Evolutionary conservation across 2,113 vertebrate genomes (phyloP).

Genomic region (Corythaixoides concolor): DNA sequence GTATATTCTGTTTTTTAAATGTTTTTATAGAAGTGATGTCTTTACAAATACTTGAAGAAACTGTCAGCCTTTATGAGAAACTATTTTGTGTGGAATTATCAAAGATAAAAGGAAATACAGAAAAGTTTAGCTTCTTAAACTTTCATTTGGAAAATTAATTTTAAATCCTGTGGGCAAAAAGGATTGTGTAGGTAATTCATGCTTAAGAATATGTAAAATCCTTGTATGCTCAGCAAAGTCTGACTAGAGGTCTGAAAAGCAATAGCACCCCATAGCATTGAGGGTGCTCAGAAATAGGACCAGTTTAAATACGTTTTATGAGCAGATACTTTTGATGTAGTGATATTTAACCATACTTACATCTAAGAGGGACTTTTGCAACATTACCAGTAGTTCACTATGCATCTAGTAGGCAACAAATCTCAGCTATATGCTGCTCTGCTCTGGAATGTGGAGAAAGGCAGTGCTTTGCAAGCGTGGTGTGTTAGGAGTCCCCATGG

Average conservation of each 20-base stretch:
- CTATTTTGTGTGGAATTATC: background rate
- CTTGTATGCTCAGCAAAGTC: background rate
- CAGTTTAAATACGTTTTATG: background rate
- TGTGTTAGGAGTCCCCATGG: accelerated
- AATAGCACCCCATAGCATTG: background rate
- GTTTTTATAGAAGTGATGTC: background rate
- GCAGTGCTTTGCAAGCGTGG: accelerated
- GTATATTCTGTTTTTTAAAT: background rate
- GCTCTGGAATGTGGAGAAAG: background rate
- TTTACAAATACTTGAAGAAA: background rate
- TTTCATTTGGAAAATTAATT: background rate
- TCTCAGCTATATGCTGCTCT: background rate
- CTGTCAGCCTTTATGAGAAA: background rate
- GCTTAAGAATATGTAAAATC: background rate
- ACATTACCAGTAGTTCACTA: accelerated
- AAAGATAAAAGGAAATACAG: background rate
- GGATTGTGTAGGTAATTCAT: background rate
- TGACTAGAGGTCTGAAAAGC: background rate
- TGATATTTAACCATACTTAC: accelerated
- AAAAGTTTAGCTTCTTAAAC: background rate
- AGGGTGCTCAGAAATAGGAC: background rate
- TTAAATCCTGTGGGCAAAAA: background rate
- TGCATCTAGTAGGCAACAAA: background rate
- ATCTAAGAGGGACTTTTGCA: background rate
- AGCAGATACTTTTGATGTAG: accelerated